phyloP scores from a whole-genome alignment of 2,888 invertebrate genomes.

The Mesorhabditis sp. region DNA sequence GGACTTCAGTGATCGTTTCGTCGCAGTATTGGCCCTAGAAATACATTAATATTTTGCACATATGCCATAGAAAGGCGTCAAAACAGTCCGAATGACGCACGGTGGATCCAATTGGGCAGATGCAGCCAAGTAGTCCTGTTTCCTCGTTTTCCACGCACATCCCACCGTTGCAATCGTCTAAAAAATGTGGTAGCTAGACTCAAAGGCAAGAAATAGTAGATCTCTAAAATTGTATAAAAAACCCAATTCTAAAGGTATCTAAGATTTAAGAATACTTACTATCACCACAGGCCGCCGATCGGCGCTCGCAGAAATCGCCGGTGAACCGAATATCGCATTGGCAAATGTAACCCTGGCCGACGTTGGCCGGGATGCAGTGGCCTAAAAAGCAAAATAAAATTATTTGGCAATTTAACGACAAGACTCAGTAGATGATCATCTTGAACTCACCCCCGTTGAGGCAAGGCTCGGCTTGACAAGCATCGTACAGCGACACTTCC shows the following conservation, averaged over 20 bases:
- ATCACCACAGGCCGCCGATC: conserved; percentile 26
- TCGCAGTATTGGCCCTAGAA: not conserved
- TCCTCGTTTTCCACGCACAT: conserved; percentile 40
- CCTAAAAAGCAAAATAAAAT: not conserved
- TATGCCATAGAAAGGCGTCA: not conserved
- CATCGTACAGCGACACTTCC: conserved; percentile 1
- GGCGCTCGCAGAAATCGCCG: conserved; percentile 44
- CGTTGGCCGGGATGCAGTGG: conserved; percentile 6
- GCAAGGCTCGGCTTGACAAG: not conserved
- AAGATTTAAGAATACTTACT: conserved; percentile 11
- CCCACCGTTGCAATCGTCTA: conserved; percentile 38
- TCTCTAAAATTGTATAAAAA: no score
- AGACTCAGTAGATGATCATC: no score
- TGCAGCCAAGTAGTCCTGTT: conserved; percentile 34
- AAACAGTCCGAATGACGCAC: not conserved
- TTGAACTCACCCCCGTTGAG: not conserved
- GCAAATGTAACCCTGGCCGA: conserved; percentile 37
- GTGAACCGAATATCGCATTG: conserved; percentile 32
- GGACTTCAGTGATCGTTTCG: not conserved
- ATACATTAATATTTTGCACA: not conserved
- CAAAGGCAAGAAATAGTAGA: not conserved
- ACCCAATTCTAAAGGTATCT: no score
- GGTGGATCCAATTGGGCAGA: conserved; percentile 37
- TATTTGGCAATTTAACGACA: no score
- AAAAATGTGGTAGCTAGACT: not conserved